Evolutionary conservation across 2,888 invertebrate species (phyloP).

Genomic region (Helicoverpa assulta): DNA sequence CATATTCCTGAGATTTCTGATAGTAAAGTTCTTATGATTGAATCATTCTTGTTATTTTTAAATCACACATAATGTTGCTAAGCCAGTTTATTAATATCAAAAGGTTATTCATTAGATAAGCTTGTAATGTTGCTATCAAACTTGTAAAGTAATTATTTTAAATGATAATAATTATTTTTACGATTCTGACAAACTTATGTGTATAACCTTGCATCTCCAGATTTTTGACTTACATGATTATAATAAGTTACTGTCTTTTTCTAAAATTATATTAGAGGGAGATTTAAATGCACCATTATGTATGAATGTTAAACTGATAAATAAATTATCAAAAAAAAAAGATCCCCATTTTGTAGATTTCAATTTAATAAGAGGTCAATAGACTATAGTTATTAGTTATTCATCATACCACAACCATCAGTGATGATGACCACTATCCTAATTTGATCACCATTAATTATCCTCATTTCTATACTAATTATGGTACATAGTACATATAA

Average conservation of each 20-base stretch:
- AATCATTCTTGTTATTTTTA: background rate
- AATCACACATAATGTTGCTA: background rate
- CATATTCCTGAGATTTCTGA: background rate
- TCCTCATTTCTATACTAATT: too few relatives aligned
- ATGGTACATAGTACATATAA: background rate
- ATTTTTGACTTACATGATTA: background rate
- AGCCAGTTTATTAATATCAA: conserved; percentile 3
- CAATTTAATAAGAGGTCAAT: too few relatives aligned
- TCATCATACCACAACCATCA: too few relatives aligned
- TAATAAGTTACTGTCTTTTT: too few relatives aligned
- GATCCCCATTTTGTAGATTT: too few relatives aligned
- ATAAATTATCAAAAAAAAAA: too few relatives aligned
- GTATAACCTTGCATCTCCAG: conserved; percentile 4
- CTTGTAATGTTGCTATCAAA: conserved; percentile 10
- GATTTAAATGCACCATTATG: too few relatives aligned
- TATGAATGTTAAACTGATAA: too few relatives aligned
- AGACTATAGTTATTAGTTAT: too few relatives aligned
- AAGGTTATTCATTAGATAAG: conserved; percentile 22
- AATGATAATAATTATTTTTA: conserved; percentile 22
- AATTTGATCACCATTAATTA: background rate
- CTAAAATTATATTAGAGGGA: too few relatives aligned
- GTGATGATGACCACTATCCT: background rate
- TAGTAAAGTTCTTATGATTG: background rate
- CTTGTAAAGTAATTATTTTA: conserved; percentile 3
- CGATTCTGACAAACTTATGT: background rate